Percentiles rank a stretch among this genome's conserved stretches.
phyloP scores from a whole-genome alignment of 2,113 vertebrate species.

The Nothoprocta perdicaria region DNA sequence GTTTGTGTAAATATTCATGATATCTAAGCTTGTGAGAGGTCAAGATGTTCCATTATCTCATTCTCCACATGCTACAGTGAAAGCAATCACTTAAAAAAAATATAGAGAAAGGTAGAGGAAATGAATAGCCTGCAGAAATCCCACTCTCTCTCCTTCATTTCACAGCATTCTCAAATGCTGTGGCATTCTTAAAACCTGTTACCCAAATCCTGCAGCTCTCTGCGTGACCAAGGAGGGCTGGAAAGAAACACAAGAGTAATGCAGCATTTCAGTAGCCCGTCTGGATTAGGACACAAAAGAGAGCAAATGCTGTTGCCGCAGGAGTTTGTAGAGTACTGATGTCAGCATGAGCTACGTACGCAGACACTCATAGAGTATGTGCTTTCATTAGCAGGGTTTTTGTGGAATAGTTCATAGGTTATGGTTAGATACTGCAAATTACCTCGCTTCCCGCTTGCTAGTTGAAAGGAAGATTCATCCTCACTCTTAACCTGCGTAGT shows the following conservation, averaged over 20 bases:
- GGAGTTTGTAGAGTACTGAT: neutral
- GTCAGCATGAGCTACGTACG: neutral
- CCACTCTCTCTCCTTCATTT: neutral
- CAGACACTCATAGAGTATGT: neutral
- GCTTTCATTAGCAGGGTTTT: neutral
- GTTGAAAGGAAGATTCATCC: neutral
- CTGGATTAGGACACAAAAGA: neutral
- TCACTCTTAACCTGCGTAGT: neutral
- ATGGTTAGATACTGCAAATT: neutral
- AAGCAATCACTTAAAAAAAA: neutral
- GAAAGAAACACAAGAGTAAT: neutral
- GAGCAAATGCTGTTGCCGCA: neutral
- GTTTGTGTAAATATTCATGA: neutral
- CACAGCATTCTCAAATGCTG: neutral
- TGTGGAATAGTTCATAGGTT: neutral
- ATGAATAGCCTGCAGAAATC: neutral
- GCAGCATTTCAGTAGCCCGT: neutral
- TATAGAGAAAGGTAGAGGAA: neutral
- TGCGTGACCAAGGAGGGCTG: neutral
- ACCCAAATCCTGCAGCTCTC: neutral
- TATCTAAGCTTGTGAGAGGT: neutral
- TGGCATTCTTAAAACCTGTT: neutral
- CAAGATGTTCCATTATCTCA: neutral
- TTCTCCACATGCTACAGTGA: neutral
- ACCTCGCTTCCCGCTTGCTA: neutral